Evolutionary conservation across 1,140 invertebrate genomes (phyloP).

Genomic region (Leptopilina boulardi): DNA sequence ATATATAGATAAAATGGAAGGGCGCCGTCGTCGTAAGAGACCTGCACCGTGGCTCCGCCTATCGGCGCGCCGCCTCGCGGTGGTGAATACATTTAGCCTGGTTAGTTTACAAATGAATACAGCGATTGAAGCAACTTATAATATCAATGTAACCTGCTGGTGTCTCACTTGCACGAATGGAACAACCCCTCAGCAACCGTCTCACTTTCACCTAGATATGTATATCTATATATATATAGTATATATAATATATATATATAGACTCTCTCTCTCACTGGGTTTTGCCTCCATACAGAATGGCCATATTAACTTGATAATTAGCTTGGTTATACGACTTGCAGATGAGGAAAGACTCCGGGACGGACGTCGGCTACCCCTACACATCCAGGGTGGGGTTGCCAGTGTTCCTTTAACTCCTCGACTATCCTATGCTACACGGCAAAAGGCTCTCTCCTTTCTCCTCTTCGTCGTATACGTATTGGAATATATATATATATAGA

Average conservation of each 20-base stretch:
- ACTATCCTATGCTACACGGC: constrained; percentile 76
- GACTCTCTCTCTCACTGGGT: constrained; percentile 63
- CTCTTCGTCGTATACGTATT: constrained; percentile 77
- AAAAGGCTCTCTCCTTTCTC: constrained; percentile 74
- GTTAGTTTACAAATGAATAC: constrained; percentile 86
- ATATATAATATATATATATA: no score
- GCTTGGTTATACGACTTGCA: constrained; percentile 92
- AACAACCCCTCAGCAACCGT: constrained; percentile 61
- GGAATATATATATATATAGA: no score
- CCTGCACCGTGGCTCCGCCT: constrained; percentile 72
- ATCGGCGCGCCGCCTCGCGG: constrained; percentile 73
- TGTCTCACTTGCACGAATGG: constrained; percentile 72
- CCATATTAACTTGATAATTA: constrained; percentile 94
- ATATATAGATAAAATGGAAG: constrained; percentile 54
- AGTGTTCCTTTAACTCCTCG: constrained; percentile 78
- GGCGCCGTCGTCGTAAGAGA: constrained; percentile 73
- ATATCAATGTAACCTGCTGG: constrained; percentile 80
- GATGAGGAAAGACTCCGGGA: constrained; percentile 85
- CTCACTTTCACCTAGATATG: no score
- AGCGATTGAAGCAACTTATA: constrained; percentile 85
- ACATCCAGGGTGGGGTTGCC: constrained; percentile 74
- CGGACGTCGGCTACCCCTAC: constrained; percentile 78
- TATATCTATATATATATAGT: no score
- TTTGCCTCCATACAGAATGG: constrained; percentile 80
- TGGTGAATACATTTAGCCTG: constrained; percentile 78